Evolutionary conservation across 2,797 vertebrate species (phyloP).

Genomic region (Phyllotis vaccarum): DNA sequence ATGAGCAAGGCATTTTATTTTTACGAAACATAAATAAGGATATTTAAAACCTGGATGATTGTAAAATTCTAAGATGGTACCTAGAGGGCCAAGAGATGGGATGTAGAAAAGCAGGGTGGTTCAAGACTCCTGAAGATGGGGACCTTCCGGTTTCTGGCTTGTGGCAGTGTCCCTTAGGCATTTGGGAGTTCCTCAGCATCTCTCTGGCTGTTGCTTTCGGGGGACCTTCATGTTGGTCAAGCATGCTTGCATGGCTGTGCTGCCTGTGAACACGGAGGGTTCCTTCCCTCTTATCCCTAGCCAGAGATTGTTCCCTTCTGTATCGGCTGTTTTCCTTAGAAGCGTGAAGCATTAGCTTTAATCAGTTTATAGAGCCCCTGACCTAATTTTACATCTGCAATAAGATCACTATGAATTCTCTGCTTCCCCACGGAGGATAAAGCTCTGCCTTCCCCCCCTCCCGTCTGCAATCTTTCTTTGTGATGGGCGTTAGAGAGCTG

Average conservation of each 20-base stretch:
- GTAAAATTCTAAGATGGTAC: neutral
- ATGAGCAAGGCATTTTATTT: neutral
- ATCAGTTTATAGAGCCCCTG: constrained; percentile 68
- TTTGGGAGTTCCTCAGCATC: neutral
- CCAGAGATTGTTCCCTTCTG: constrained; percentile 42
- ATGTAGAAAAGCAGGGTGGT: neutral
- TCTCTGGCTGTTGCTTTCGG: neutral
- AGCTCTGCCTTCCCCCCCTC: constrained; percentile 49
- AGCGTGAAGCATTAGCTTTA: constrained; percentile 37
- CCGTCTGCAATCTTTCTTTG: constrained; percentile 6
- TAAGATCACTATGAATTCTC: constrained; percentile 68
- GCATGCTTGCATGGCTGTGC: neutral
- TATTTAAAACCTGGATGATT: constrained; percentile 5
- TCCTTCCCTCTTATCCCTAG: constrained; percentile 30
- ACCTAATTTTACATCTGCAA: constrained; percentile 71
- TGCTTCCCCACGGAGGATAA: constrained; percentile 61
- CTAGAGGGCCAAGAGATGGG: neutral
- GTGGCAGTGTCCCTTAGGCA: neutral
- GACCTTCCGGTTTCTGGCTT: neutral
- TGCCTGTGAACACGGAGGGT: neutral
- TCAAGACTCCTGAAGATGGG: constrained; percentile 27
- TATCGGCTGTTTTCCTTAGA: constrained; percentile 53
- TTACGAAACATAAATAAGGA: neutral
- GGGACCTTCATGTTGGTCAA: neutral
- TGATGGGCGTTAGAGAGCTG: constrained; percentile 48